Base-by-base conservation (phyloP, 2,888 invertebrate species). In the Temnothorax rugatulus region DNA sequence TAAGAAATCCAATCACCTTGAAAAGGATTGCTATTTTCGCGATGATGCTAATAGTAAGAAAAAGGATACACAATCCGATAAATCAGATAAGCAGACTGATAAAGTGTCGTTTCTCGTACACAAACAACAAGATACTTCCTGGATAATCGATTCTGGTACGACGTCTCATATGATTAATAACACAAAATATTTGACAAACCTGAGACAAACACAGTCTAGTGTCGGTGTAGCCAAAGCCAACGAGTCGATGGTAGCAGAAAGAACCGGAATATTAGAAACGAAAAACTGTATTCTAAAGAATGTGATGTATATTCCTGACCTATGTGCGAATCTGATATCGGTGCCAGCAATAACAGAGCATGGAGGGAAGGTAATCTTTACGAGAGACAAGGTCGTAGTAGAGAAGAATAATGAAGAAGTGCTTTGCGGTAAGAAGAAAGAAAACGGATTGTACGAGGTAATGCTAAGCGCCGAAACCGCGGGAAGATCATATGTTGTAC, bases 151-250 rank as follows among this genome's bases (percentile, higher is more conserved):
- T 21, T 64, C 41, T 13, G 41, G 41, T 21, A 64, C 21, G 13
- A 64, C 64, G 5, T 64, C 64, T n/a, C 64, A 64, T 4, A 64
- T 64, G 64, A 8, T 21, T 13, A 64, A 64, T 21, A 44, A 44
- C 4, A 21, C 1, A 5, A 21, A 64, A 41, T 13, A 64, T 15
- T 7, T 64, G 11, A 21, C 44, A 7, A 21, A 64, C 13, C 1
- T 64, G 5, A 64, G 11, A 4, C 15, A 57, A 5, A 29, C 2
- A 29, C 57, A 54, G 21, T 57, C 57, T 4, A 25, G 13, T 5
- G 25, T 29, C 13, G 57, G 25, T 29, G 57, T 57, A 25, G 57
- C 57, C 13, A 57, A 57, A 13, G n/a, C 13, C 2, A 57, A 57
- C 21, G 41, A 44, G 7, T 21, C 64, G 13, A 64, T 64, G 64